Evolutionary conservation across 2,113 vertebrate species (phyloP).

Genomic region (Aphelocoma coerulescens): DNA sequence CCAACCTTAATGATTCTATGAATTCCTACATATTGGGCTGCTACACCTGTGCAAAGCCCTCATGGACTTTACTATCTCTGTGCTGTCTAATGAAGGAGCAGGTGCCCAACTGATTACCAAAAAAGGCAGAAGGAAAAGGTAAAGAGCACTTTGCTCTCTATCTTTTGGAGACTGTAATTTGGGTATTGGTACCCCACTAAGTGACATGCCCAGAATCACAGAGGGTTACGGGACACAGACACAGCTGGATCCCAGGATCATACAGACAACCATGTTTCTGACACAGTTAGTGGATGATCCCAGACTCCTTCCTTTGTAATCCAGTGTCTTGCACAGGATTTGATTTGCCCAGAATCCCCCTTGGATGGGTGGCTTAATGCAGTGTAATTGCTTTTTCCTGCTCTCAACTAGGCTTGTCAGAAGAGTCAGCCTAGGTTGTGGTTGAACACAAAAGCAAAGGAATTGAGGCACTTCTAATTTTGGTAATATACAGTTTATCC

Average conservation of each 20-base stretch:
- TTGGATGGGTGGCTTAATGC: background rate
- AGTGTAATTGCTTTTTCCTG: constrained; percentile 11
- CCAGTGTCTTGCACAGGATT: background rate
- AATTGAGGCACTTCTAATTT: background rate
- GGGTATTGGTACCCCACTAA: background rate
- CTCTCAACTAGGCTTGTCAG: background rate
- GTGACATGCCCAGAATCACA: background rate
- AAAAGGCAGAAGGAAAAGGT: background rate
- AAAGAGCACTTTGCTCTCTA: background rate
- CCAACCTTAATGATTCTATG: background rate
- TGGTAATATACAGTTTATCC: background rate
- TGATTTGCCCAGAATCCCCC: background rate
- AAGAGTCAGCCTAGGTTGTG: background rate
- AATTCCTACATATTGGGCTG: background rate
- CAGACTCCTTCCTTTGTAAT: background rate
- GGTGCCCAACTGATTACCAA: background rate
- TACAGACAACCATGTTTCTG: background rate
- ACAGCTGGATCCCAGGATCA: background rate
- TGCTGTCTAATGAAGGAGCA: background rate
- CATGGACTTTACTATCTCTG: background rate
- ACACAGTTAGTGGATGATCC: background rate
- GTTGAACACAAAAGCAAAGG: constrained; percentile 4
- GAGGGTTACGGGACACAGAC: background rate
- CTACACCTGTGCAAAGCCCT: background rate
- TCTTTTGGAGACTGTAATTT: background rate